Base-by-base conservation (phyloP, 2,113 vertebrate species). In the Dendropsophus ebraccatus region DNA sequence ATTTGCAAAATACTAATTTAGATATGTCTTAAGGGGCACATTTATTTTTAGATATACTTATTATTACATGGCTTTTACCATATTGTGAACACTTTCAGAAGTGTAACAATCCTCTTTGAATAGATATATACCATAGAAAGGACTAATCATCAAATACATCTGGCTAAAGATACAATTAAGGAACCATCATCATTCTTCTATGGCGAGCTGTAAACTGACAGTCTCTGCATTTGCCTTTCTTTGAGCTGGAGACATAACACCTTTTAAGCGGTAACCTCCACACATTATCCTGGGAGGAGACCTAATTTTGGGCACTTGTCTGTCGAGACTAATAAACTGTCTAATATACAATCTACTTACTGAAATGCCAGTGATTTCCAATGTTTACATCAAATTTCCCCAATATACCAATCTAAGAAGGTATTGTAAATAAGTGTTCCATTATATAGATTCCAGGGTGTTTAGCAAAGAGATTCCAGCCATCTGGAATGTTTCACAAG, bases 401-500 rank as follows among this genome's bases (percentile, higher is more conserved):
- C 50, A 62, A 87, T 85, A 87, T 84, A 90, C 87, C 87, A 87
- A 67, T 89, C 88, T 49, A 88, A 89, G 82, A 81, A 91, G 84
- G 87, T 85, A 83, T 72, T 89, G 90, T 88, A 92, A 93, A 91
- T 89, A 92, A 88, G 32, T 76, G 81, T 91, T 90, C 89, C 88
- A 85, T 60, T 84, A 86, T 91, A 89, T 91, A 92, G 87, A 89
- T 89, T 92, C 91, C 90, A 89, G 88, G 88, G 88, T 91, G 90
- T 89, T 91, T 89, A 91, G 89, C 89, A 89, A 90, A 91, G 87
- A 87, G 87, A 84, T 89, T 88, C 83, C 88, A 74, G 85, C 89
- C 92, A 93, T 93, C 93, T 94, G 93, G 93, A 89, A 93, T 89
- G 87, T 88, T 90, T 94, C 92, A 94, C 85, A 86, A 92, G 90